These are phyloP conservation scores for Apodemus agrarius DNA, from an alignment of 2,797 vertebrate genomes.

Conservation along the genomic window DNA sequence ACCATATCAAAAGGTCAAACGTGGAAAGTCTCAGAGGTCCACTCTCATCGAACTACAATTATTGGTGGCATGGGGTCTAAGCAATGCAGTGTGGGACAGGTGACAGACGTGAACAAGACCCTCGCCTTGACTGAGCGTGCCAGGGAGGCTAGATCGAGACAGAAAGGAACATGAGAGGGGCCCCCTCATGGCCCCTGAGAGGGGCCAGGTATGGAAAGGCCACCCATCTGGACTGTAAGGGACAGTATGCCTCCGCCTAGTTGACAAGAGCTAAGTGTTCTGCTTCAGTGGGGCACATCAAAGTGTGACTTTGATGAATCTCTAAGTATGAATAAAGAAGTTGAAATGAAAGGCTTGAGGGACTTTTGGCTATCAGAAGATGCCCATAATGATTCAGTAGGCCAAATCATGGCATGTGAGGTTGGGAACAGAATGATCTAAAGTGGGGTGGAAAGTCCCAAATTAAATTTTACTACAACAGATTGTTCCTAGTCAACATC, in stretches of 20 bases:
- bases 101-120: not conserved
- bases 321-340: rapidly evolving
- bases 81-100: rapidly evolving
- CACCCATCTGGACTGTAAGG: not conserved
- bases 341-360: not conserved
- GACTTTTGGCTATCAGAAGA: rapidly evolving
- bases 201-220: too few relatives aligned
- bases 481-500: not conserved
- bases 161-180: too few relatives aligned
- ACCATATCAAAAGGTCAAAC: not conserved
- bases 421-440: not conserved
- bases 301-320: not conserved
- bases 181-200: too few relatives aligned
- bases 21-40: not conserved
- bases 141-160: not conserved
- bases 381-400: not conserved
- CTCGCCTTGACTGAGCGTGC: not conserved
- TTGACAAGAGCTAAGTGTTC: not conserved
- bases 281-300: not conserved
- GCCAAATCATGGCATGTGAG: not conserved
- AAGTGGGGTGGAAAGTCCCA: not conserved
- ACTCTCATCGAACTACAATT: not conserved
- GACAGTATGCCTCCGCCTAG: not conserved
- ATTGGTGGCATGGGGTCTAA: rapidly evolving
- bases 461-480: not conserved